Evolutionary conservation across 1,140 invertebrate species (phyloP).

Genomic region (Bradysia coprophila): DNA sequence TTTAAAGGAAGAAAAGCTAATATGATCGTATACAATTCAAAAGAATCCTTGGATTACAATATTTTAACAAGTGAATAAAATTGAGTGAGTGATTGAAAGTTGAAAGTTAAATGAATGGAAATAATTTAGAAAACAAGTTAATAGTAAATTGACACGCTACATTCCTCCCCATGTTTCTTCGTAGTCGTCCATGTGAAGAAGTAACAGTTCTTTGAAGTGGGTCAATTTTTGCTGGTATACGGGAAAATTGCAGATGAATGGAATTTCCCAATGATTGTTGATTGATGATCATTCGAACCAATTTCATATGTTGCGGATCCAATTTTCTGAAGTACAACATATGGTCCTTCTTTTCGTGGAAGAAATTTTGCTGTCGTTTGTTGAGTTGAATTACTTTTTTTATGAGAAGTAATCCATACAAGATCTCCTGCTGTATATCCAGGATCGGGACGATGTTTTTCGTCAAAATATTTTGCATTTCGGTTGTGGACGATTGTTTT

Average conservation of each 20-base stretch:
- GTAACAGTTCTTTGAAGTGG: no score
- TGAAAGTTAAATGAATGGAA: no score
- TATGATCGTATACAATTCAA: no score
- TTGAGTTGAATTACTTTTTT: neutral
- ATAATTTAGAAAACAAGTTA: no score
- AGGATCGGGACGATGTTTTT: neutral
- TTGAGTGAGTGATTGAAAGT: no score
- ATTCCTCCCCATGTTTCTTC: no score
- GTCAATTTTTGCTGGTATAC: no score
- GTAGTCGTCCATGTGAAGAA: no score
- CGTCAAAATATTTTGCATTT: neutral
- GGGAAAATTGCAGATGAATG: neutral
- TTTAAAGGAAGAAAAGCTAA: no score
- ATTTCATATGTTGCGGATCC: neutral
- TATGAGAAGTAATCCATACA: neutral
- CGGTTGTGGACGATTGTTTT: neutral
- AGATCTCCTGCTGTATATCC: neutral
- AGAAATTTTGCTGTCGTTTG: neutral
- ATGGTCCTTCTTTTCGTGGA: conserved; percentile 1
- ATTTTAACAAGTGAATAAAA: no score
- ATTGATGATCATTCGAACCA: neutral
- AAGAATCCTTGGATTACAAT: no score
- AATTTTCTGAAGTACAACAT: neutral
- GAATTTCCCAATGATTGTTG: neutral
- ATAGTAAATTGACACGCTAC: no score